Conservation (phyloP, 2,113 vertebrate genomes). For the Petrocephalus zakoni region DNA sequence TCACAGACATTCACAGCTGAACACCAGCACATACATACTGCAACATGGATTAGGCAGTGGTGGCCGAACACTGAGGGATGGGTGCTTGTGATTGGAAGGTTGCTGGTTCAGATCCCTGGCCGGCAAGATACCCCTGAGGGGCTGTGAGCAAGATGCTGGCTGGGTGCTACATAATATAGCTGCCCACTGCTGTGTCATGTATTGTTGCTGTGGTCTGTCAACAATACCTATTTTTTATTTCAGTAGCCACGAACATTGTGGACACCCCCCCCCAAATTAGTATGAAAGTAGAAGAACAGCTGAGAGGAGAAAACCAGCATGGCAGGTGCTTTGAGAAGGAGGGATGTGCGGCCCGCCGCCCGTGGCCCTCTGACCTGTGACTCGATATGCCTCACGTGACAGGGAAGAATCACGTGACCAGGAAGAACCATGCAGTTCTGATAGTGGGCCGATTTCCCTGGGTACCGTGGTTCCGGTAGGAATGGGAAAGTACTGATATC, state of each 20-base stretch:
- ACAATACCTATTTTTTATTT: slow-evolving; percentile 49
- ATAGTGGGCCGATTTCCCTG: slow-evolving; percentile 44
- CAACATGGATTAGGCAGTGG: too few species aligned
- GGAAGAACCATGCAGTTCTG: slow-evolving; percentile 51
- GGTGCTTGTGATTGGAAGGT: too few species aligned
- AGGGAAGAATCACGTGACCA: slow-evolving; percentile 56
- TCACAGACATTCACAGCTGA: background rate
- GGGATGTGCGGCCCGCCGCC: slow-evolving; percentile 64
- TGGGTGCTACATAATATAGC: too few species aligned
- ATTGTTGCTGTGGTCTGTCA: too few species aligned
- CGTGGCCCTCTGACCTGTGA: slow-evolving; percentile 50
- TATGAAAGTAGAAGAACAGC: slow-evolving; percentile 42
- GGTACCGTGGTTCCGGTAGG: slow-evolving; percentile 31
- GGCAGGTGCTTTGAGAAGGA: slow-evolving; percentile 30
- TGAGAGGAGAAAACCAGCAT: background rate
- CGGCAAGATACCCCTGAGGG: too few species aligned
- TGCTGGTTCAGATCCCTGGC: too few species aligned
- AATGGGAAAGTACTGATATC: slow-evolving; percentile 35
- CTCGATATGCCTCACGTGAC: slow-evolving; percentile 50
- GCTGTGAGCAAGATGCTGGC: too few species aligned
- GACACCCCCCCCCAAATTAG: slow-evolving; percentile 30
- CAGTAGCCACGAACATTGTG: too few species aligned
- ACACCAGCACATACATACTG: background rate
- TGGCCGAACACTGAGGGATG: too few species aligned
- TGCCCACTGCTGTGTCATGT: too few species aligned